A percentile compares a stretch with the other conserved stretches of the same genome.
Conservation (phyloP, 2,888 invertebrate genomes). For the Sarcophaga carnaria region DNA sequence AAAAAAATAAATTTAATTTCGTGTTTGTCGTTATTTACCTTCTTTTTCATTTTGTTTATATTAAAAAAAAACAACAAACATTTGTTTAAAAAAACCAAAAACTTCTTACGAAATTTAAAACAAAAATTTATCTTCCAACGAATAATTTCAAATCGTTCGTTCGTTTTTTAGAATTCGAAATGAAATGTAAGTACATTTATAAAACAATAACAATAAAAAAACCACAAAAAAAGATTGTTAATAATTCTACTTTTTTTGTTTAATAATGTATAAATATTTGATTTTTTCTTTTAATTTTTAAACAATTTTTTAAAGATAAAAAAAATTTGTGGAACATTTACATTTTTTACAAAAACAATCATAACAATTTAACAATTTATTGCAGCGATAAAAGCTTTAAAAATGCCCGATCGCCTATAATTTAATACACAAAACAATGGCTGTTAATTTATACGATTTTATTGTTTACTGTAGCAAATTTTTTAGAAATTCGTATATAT, state of each 20-base stretch:
- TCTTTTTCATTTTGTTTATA: conserved; percentile 69
- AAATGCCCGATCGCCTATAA: not conserved
- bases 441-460: conserved; percentile 48
- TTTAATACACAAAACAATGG: conserved; percentile 53
- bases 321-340: conserved; percentile 42
- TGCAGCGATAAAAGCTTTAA: not conserved
- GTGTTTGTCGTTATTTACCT: conserved; percentile 70
- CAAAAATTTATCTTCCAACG: conserved; percentile 23
- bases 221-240: not conserved
- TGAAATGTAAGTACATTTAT: conserved; percentile 72
- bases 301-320: not conserved
- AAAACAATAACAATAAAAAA: conserved; percentile 15
- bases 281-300: not conserved
- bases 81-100: conserved; percentile 8
- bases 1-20: conserved; percentile 66
- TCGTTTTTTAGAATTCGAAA: conserved; percentile 70
- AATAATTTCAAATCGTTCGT: conserved; percentile 58
- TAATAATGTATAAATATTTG: not conserved
- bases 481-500: too few species aligned
- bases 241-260: conserved; percentile 20
- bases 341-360: conserved; percentile 23
- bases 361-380: not conserved
- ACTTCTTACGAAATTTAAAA: conserved; percentile 31
- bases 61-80: conserved; percentile 62
- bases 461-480: too few species aligned